Conservation (phyloP, 2,113 vertebrate species). For the Ciconia stormi region DNA sequence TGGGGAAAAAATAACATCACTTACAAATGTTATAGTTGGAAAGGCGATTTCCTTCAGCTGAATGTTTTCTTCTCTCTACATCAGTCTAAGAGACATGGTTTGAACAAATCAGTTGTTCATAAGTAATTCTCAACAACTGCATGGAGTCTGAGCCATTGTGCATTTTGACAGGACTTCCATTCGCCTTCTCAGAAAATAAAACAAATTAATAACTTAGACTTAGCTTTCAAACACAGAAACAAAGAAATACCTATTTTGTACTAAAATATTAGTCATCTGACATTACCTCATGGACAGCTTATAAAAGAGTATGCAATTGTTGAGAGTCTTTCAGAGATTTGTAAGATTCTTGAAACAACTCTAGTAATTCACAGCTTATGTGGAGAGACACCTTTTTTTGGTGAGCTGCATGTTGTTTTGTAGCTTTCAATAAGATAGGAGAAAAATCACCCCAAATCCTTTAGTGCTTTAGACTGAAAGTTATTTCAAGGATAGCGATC, state of each 20-base stretch:
- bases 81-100: neutral
- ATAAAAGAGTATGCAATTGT: neutral
- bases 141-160: neutral
- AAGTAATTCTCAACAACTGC: neutral
- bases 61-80: constrained; percentile 18
- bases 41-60: constrained; percentile 58
- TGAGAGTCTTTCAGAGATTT: neutral
- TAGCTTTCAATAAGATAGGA: neutral
- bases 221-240: neutral
- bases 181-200: neutral
- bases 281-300: neutral
- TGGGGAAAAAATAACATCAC: neutral
- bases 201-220: neutral
- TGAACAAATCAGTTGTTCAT: constrained; percentile 18
- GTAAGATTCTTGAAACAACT: neutral
- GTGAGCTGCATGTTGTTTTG: neutral
- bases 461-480: neutral
- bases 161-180: neutral
- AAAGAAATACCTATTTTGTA: neutral
- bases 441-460: neutral
- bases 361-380: neutral
- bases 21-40: constrained; percentile 39
- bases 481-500: neutral
- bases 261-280: neutral
- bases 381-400: neutral